Evolutionary conservation across 2,888 invertebrate genomes (phyloP), one percentile per base, ranked within the genome.

Genomic region (Caenorhabditis doughertyi): DNA sequence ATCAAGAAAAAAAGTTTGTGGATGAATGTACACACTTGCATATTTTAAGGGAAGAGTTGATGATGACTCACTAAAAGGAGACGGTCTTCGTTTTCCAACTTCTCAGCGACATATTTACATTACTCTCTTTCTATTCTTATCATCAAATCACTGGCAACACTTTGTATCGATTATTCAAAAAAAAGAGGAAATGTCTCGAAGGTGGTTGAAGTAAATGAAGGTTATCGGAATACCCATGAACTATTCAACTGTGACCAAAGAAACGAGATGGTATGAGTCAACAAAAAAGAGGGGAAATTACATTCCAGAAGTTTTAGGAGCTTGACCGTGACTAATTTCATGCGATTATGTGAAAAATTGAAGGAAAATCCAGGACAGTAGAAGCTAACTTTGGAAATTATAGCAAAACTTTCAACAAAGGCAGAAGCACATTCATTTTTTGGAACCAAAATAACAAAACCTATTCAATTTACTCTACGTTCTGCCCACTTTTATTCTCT

Each of bases 161-260:
- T 49, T 53, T 35, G 27, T 23, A 72, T 72, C 32, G 72, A 72
- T 64, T 72, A 72, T 72, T 72, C 72, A 42, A 72, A 72, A 72
- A 72, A 44, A 39, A 18, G 29, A 44, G 35, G n/a, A 16, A 60
- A 35, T n/a, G n/a, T n/a, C n/a, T n/a, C n/a, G 3, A 21, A 32
- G 7, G 18, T 18, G 21, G 16, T 9, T 11, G 35, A 58, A 32
- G 32, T 16, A 29, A 53, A 27, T 27, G 35, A 35, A 56, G 39
- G 58, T 39, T 58, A 58, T 58, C 58, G 58, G 58, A 58, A 39
- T 13, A 58, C 35, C 35, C 35, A 21, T 13, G 35, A 68, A 68
- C 67, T 51, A 49, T 21, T 55, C 55, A 27, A 68, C 55, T 68
- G 67, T 68, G 25, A 25, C 53, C 18, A 11, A 55, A 49, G 25